A percentile compares a stretch with the other conserved stretches of the same genome.
These are phyloP conservation scores for Philantomba maxwellii DNA, from an alignment of 2,113 vertebrate species.

Conservation along the genomic window DNA sequence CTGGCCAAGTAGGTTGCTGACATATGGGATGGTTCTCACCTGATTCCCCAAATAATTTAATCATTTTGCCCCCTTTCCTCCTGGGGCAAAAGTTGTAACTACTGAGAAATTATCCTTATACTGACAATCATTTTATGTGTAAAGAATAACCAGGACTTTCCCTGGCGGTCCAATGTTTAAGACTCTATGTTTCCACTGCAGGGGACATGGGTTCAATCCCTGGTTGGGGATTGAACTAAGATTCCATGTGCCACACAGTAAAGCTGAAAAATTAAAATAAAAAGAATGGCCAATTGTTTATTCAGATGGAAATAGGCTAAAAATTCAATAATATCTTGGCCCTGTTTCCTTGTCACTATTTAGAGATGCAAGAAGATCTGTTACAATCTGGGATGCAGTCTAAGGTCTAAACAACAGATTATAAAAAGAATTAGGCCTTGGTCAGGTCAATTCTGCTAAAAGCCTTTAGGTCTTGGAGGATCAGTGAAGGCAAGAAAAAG, in stretches of 20 bases:
- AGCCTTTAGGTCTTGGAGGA: conserved; percentile 26
- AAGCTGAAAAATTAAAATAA: background rate
- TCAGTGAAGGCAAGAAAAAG: background rate
- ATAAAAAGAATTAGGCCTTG: background rate
- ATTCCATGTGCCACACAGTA: background rate
- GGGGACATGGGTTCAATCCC: background rate
- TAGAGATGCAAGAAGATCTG: background rate
- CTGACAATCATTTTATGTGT: conserved; percentile 54
- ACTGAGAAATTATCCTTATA: conserved; percentile 46
- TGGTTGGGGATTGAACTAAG: background rate
- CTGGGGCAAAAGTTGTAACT: conserved; percentile 44
- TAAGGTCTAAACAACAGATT: background rate
- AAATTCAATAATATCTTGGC: conserved; percentile 43
- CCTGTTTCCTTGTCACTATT: conserved; percentile 54
- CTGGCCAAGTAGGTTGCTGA: background rate
- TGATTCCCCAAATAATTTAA: conserved; percentile 45
- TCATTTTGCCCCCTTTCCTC: conserved; percentile 51
- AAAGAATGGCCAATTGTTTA: conserved; percentile 55
- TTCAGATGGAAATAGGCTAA: conserved; percentile 44
- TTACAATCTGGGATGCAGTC: background rate
- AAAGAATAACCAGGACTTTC: background rate
- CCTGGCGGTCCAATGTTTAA: background rate
- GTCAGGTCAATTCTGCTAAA: conserved; percentile 35
- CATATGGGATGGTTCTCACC: conserved; percentile 21
- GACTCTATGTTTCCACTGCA: background rate